Conservation (phyloP, 2,888 invertebrate species). For the Parasteatoda lunata region DNA sequence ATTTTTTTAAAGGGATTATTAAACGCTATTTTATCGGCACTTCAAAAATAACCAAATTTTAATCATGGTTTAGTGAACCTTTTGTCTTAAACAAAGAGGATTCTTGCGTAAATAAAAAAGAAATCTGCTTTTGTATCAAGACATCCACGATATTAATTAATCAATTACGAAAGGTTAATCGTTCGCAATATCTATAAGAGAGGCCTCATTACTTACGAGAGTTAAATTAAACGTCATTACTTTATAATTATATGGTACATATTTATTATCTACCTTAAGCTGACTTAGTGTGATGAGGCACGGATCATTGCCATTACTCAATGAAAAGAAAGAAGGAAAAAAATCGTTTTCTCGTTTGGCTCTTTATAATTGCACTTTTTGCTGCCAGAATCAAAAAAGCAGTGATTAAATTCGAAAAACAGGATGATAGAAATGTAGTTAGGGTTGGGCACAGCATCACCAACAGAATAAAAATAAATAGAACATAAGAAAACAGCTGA, state of each 20-base stretch:
- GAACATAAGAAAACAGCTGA: neutral
- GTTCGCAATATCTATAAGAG: neutral
- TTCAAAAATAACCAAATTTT: no score
- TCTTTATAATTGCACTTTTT: neutral
- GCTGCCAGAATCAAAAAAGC: neutral
- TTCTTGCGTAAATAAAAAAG: neutral
- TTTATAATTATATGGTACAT: neutral
- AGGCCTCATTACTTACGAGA: neutral
- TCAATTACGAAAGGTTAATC: neutral
- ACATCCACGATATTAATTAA: neutral
- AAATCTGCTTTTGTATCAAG: neutral
- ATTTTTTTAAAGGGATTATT: no score
- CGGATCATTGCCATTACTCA: neutral
- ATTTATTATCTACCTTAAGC: neutral
- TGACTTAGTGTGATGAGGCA: neutral
- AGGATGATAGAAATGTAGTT: neutral
- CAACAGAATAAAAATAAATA: neutral
- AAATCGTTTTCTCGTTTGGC: neutral
- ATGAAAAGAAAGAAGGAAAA: neutral
- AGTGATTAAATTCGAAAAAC: neutral
- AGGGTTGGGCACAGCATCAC: neutral
- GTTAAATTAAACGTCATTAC: conserved; percentile 2
- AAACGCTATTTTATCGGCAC: no score
- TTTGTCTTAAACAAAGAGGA: neutral
- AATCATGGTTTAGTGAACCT: neutral